Percentiles rank a stretch among this genome's conserved stretches.
Conservation (phyloP, 2,888 invertebrate genomes). For the Nasonovia ribisnigri region DNA sequence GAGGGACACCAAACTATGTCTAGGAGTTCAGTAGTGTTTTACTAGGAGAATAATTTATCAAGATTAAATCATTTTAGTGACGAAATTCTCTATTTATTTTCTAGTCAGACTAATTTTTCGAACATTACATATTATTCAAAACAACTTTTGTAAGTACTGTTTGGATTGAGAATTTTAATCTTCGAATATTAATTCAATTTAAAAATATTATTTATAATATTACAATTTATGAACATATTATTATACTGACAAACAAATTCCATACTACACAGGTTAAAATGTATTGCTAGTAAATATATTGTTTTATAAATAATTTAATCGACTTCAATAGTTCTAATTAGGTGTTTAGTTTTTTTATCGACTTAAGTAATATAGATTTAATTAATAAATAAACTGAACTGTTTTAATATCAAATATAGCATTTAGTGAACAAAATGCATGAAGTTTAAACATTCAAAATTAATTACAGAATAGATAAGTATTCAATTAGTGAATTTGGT, state of each 20-base stretch:
- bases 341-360: not conserved
- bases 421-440: not conserved
- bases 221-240: not conserved
- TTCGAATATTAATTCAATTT: not conserved
- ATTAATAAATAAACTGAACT: not conserved
- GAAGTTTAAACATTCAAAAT: not conserved
- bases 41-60: not conserved
- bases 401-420: not conserved
- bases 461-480: not conserved
- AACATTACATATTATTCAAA: not conserved
- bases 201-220: not conserved
- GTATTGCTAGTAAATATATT: not conserved
- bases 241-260: not conserved
- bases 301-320: not conserved
- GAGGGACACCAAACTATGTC: not conserved
- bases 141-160: not conserved
- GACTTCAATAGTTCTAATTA: not conserved
- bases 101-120: not conserved
- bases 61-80: not conserved
- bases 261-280: not conserved
- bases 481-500: not conserved
- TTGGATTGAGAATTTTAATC: not conserved
- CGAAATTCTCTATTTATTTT: not conserved
- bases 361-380: not conserved
- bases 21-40: not conserved